These are phyloP conservation scores for Brachionus asplanchnoidis DNA, from an alignment of 1,140 invertebrate genomes.

Conservation along the genomic window DNA sequence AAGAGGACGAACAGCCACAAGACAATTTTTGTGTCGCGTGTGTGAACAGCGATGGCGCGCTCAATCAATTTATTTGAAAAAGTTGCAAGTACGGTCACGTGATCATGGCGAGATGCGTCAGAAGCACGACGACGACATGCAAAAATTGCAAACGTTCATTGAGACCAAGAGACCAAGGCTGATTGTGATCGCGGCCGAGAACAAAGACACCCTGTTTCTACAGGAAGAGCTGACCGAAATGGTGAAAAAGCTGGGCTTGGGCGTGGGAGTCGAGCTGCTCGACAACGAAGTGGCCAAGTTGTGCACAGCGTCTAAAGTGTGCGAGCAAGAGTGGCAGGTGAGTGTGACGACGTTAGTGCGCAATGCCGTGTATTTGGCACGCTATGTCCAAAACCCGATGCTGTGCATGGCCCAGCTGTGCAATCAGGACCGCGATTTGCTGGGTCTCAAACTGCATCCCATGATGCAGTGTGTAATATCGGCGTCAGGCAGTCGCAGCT, in stretches of 20 bases:
- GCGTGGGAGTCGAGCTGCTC: conserved; percentile 81
- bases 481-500: neutral
- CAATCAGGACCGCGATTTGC: conserved; percentile 86
- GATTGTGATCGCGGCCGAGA: conserved; percentile 81
- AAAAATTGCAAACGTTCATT: conserved; percentile 78
- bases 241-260: conserved; percentile 58
- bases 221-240: conserved; percentile 68
- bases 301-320: conserved; percentile 47
- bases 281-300: conserved; percentile 78
- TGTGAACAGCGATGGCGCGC: neutral
- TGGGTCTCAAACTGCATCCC: conserved; percentile 84
- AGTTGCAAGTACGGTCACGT: neutral
- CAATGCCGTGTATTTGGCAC: conserved; percentile 83
- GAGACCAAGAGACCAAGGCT: conserved; percentile 85
- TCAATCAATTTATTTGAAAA: neutral
- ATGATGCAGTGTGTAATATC: conserved; percentile 61
- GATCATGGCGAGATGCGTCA: neutral
- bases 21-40: conserved; percentile 17
- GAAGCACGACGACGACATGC: conserved; percentile 73
- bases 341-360: conserved; percentile 78
- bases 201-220: conserved; percentile 67
- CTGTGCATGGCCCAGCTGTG: conserved; percentile 92
- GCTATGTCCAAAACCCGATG: conserved; percentile 87
- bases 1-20: neutral
- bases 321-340: conserved; percentile 67